A percentile compares a stretch with the other conserved stretches of the same genome.
Conservation (phyloP, 2,113 vertebrate genomes). For the Probosciger aterrimus region DNA sequence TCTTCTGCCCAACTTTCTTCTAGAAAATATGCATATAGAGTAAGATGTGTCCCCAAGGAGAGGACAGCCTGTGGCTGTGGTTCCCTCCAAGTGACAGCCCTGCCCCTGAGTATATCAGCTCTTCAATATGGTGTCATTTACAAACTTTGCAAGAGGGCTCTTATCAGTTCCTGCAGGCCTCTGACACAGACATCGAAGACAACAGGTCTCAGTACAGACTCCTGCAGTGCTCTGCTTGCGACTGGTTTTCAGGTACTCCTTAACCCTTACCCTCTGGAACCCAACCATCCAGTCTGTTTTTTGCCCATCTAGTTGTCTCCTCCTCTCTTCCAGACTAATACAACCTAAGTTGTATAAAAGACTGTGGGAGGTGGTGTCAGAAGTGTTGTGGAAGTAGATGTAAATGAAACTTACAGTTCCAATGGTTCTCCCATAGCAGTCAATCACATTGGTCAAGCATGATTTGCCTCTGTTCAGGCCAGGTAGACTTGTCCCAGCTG, state of each 20-base stretch:
- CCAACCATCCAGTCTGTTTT: not conserved
- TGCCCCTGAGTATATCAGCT: not conserved
- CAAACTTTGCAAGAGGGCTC: not conserved
- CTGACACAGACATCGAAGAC: rapidly evolving
- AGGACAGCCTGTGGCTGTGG: not conserved
- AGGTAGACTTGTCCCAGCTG: not conserved
- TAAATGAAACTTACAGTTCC: not conserved
- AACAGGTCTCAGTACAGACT: not conserved
- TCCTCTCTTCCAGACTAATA: not conserved
- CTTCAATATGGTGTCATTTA: not conserved
- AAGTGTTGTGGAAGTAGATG: not conserved
- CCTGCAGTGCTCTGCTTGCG: not conserved
- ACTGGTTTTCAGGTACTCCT: not conserved
- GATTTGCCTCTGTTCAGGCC: not conserved
- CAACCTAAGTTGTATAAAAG: not conserved
- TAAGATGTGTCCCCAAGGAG: not conserved
- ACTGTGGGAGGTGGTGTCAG: not conserved
- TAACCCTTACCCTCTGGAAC: not conserved
- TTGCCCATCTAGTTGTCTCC: not conserved
- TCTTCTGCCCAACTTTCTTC: not conserved
- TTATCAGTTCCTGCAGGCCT: not conserved
- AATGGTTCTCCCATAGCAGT: not conserved
- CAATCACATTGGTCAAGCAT: not conserved
- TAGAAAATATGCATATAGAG: not conserved
- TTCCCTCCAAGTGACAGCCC: not conserved